Evolutionary conservation across 1,140 invertebrate genomes (phyloP), one percentile per base, ranked within the genome.

Genomic region (Pararge aegeria): DNA sequence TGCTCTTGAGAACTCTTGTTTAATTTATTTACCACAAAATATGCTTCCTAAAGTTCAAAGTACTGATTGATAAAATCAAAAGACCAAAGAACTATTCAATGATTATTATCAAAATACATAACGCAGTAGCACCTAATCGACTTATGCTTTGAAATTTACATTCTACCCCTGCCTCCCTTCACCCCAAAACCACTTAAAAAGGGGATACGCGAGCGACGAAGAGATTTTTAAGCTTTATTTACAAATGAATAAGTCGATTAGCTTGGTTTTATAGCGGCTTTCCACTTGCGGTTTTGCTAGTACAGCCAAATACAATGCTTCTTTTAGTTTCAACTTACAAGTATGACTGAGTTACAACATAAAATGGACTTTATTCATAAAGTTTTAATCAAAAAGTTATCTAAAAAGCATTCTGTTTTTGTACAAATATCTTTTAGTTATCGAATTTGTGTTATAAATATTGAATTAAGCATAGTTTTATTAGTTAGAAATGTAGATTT

Each of bases 211-310:
- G 54, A 61, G 59, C 55, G 53, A 55, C 51, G 50, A 71, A 80
- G 72, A 76, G 75, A 80, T 77, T 76, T 83, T 75, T 81, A 78
- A 81, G 73, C 73, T 78, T 69, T 75, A 78, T 83, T 75, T 76
- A 73, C 73, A 68, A 51, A 51, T 56, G 62, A 59, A 67, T 58
- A 63, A 76, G 69, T 68, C 68, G 69, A 74, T 75, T 74, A 76
- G 70, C 59, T 50, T 42, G 27, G 20, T 24, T 66, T 58, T 54
- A 27, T 54, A 24, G 29, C 51, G 20, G 18, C 29, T 27, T 53
- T 53, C 51, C 21, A 30, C 38, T 30, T 53, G 57, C 50, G 50
- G 40, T 38, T 60, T 37, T 34, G 16, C 42, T 7, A 20, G 18
- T 20, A 10, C 19, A 6, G 2, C 18, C 42, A 20, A 46, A 20